Evolutionary conservation across 2,888 invertebrate species (phyloP).

Genomic region (Diarsia rubi): DNA sequence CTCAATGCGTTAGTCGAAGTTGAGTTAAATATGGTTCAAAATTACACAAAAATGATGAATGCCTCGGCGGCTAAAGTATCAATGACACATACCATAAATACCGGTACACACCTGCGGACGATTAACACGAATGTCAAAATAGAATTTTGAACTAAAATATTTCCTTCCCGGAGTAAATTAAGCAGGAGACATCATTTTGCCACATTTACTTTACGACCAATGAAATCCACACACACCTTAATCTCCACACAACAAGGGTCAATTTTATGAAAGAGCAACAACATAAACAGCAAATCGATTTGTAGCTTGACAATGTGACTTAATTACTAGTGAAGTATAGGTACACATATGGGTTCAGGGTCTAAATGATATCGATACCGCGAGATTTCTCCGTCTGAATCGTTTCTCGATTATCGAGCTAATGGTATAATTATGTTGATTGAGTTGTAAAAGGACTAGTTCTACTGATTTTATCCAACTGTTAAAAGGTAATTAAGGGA

Average conservation of each 20-base stretch:
- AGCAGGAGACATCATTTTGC: slow-evolving; percentile 70
- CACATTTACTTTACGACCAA: slow-evolving; percentile 27
- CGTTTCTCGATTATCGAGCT: slow-evolving; percentile 60
- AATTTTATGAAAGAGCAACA: neutral
- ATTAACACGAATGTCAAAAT: slow-evolving; percentile 90
- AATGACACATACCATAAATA: slow-evolving; percentile 78
- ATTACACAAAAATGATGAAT: slow-evolving; percentile 70
- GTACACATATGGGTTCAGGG: slow-evolving; percentile 62
- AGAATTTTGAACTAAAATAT: slow-evolving; percentile 83
- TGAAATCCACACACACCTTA: slow-evolving; percentile 14
- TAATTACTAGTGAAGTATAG: slow-evolving; percentile 82
- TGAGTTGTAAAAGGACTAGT: slow-evolving; percentile 60
- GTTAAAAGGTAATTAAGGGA: slow-evolving; percentile 53
- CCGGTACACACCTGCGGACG: slow-evolving; percentile 83
- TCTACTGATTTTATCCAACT: slow-evolving; percentile 59
- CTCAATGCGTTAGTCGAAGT: slow-evolving; percentile 47
- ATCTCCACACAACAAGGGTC: neutral
- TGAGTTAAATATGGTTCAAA: slow-evolving; percentile 58
- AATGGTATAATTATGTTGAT: slow-evolving; percentile 74
- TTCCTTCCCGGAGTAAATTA: slow-evolving; percentile 80
- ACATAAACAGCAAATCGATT: slow-evolving; percentile 31
- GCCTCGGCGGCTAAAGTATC: slow-evolving; percentile 69
- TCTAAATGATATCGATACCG: slow-evolving; percentile 71
- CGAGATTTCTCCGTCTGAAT: slow-evolving; percentile 53
- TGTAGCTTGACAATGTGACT: slow-evolving; percentile 68